Percentiles rank a stretch among this genome's conserved stretches.
phyloP scores from a whole-genome alignment of 2,797 vertebrate genomes.

The Okamejei kenojei region DNA sequence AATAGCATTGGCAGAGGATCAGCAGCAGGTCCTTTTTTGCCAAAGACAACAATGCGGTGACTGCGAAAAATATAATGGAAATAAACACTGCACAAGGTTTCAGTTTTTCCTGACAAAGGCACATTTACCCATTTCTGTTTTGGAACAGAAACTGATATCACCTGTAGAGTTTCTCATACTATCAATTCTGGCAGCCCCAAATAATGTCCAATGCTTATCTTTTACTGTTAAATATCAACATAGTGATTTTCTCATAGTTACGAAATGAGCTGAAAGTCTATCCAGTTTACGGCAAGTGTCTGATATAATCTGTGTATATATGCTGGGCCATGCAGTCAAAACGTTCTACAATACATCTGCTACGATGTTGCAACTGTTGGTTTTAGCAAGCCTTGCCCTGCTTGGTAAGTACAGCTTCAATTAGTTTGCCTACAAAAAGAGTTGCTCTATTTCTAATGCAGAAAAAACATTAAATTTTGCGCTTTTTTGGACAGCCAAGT shows the following conservation, averaged over 20 bases:
- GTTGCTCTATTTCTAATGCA: background rate
- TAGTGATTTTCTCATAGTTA: background rate
- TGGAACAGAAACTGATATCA: background rate
- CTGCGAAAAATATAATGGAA: background rate
- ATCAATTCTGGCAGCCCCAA: background rate
- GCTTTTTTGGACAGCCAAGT: too few species aligned
- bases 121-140: background rate
- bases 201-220: background rate
- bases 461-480: too few species aligned
- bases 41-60: background rate
- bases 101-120: background rate
- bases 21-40: conserved; percentile 42
- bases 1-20: background rate
- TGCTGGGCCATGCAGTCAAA: background rate
- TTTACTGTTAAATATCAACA: background rate
- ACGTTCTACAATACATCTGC: background rate
- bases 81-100: background rate
- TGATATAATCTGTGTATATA: background rate
- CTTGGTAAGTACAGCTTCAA: conserved; percentile 47
- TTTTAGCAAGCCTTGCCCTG: conserved; percentile 51
- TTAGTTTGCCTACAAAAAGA: background rate
- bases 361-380: conserved; percentile 51
- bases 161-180: conserved; percentile 15
- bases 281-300: background rate
- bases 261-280: background rate